phyloP scores from a whole-genome alignment of 2,888 invertebrate species.

The Volucella inanis region DNA sequence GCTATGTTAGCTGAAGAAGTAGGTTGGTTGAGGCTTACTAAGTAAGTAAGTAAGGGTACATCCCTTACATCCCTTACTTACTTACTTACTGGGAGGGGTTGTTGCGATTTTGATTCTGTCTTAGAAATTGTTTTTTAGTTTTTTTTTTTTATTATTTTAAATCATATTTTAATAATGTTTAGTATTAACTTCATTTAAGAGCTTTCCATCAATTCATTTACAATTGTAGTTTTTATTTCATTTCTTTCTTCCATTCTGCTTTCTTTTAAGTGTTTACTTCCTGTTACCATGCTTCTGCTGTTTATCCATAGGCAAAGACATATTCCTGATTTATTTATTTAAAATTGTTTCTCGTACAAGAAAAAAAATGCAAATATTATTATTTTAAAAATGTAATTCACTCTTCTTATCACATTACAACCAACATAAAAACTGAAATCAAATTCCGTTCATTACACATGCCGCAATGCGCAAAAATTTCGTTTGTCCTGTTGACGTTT shows the following conservation, averaged over 20 bases:
- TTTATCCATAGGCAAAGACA: not conserved
- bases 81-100: too few species aligned
- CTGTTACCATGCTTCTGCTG: constrained; percentile 49
- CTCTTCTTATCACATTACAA: constrained; percentile 53
- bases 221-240: constrained; percentile 12
- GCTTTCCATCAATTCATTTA: not conserved
- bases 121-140: too few species aligned
- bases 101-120: too few species aligned
- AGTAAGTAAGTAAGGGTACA: too few species aligned
- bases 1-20: too few species aligned
- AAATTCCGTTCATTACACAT: constrained; percentile 48
- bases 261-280: constrained; percentile 12
- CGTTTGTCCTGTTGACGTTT: constrained; percentile 53
- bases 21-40: too few species aligned
- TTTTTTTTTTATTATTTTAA: too few species aligned
- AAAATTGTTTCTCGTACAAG: not conserved
- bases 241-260: constrained; percentile 7
- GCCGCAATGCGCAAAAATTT: constrained; percentile 54
- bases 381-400: constrained; percentile 41
- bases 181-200: not conserved
- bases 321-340: not conserved
- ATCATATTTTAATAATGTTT: not conserved
- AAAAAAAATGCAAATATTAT: not conserved
- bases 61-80: too few species aligned
- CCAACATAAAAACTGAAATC: constrained; percentile 17